Evolutionary conservation across 2,113 vertebrate species (phyloP).

Genomic region (Canis aureus): DNA sequence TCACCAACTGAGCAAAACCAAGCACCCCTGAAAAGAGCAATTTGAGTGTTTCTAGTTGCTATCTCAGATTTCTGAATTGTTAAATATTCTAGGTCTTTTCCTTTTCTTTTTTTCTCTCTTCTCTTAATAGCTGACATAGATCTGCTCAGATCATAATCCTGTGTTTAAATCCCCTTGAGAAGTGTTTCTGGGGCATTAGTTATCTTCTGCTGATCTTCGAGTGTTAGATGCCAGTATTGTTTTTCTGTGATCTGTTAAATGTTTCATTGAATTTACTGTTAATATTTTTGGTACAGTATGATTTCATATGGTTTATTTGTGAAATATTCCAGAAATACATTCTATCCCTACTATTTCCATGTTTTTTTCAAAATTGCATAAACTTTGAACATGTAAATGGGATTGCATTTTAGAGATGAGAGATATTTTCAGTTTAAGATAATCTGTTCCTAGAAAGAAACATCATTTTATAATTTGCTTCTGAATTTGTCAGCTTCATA

Average conservation of each 20-base stretch:
- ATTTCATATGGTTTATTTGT: constrained; percentile 40
- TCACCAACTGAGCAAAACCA: background rate
- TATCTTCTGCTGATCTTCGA: constrained; percentile 7
- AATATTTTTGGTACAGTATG: constrained; percentile 23
- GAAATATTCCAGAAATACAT: background rate
- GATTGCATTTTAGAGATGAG: background rate
- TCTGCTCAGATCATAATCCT: constrained; percentile 61
- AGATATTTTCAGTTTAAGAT: background rate
- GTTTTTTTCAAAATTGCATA: background rate
- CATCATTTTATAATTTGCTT: constrained; percentile 20
- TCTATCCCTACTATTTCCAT: background rate
- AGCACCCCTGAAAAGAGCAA: background rate
- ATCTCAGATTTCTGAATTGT: constrained; percentile 53
- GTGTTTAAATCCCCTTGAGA: constrained; percentile 64
- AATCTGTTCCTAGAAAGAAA: constrained; percentile 11
- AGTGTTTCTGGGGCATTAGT: constrained; percentile 58
- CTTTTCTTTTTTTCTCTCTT: background rate
- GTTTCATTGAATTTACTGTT: constrained; percentile 24
- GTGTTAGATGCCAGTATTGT: background rate
- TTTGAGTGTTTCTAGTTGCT: constrained; percentile 39
- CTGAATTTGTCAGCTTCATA: background rate
- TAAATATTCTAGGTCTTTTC: background rate
- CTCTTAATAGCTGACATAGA: constrained; percentile 45
- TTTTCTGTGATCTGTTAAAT: constrained; percentile 44
- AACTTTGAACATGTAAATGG: constrained; percentile 37